Evolutionary conservation across 2,113 vertebrate genomes (phyloP).

Genomic region (Protobothrops mucrosquamatus): DNA sequence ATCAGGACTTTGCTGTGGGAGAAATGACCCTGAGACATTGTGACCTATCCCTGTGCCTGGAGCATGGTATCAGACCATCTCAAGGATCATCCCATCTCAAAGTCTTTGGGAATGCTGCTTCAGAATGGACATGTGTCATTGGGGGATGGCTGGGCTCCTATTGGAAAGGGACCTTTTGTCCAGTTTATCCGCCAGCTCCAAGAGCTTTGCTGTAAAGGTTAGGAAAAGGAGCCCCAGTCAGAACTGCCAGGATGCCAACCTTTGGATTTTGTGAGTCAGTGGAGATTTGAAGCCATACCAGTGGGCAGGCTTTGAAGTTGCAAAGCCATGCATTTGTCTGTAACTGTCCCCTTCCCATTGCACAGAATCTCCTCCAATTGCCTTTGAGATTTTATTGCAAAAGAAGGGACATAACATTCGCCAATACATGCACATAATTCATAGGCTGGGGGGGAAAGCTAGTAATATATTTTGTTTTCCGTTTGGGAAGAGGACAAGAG

Average conservation of each 20-base stretch:
- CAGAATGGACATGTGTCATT: neutral
- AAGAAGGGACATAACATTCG: neutral
- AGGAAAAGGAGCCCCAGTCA: neutral
- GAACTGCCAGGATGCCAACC: neutral
- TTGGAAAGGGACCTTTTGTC: neutral
- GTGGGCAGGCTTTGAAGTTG: neutral
- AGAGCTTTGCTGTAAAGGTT: neutral
- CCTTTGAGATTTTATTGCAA: neutral
- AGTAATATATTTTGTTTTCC: neutral
- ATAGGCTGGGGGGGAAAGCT: neutral
- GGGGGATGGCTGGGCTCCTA: neutral
- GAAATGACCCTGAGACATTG: neutral
- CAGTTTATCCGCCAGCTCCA: neutral
- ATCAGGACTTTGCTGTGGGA: neutral
- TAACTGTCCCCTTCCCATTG: neutral
- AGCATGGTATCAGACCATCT: neutral
- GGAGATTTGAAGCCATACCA: neutral
- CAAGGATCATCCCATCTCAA: neutral
- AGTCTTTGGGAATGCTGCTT: neutral
- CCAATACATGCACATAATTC: neutral
- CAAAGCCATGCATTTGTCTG: neutral
- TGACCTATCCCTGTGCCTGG: neutral
- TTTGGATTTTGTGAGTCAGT: neutral
- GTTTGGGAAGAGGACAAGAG: neutral
- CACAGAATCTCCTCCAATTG: neutral